phyloP scores from a whole-genome alignment of 2,888 invertebrate genomes.

The Cylindroiulus punctatus region DNA sequence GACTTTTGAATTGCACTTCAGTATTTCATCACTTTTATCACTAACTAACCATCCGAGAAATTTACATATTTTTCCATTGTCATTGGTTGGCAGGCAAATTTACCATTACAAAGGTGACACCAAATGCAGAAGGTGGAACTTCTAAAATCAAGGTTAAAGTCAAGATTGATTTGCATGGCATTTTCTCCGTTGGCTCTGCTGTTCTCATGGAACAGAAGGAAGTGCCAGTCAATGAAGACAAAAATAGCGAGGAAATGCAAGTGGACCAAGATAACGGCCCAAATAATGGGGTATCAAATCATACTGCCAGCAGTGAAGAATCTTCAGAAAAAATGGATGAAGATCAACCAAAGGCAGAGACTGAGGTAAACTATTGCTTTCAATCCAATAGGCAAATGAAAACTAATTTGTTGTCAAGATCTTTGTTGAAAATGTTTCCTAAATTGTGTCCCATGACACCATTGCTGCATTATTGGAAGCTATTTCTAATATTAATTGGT shows the following conservation, averaged over 20 bases:
- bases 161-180: constrained; percentile 91
- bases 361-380: neutral
- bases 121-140: constrained; percentile 87
- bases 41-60: neutral
- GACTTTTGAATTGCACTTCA: too few relatives aligned
- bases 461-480: neutral
- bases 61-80: constrained; percentile 17
- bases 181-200: constrained; percentile 88
- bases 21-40: too few relatives aligned
- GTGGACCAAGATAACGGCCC: constrained; percentile 59
- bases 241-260: constrained; percentile 59
- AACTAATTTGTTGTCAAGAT: neutral
- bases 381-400: neutral
- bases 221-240: constrained; percentile 64
- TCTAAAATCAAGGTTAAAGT: constrained; percentile 97
- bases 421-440: neutral
- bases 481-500: constrained; percentile 2
- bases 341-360: neutral
- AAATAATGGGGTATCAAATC: constrained; percentile 52
- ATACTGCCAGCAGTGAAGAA: constrained; percentile 60
- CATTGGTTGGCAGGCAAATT: constrained; percentile 68
- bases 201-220: constrained; percentile 70
- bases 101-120: constrained; percentile 72
- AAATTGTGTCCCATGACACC: neutral
- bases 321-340: constrained; percentile 59